A percentile compares a stretch with the other conserved stretches of the same genome.
These are phyloP conservation scores for Iphiclides podalirius DNA, from an alignment of 2,888 invertebrate genomes.

Conservation along the genomic window DNA sequence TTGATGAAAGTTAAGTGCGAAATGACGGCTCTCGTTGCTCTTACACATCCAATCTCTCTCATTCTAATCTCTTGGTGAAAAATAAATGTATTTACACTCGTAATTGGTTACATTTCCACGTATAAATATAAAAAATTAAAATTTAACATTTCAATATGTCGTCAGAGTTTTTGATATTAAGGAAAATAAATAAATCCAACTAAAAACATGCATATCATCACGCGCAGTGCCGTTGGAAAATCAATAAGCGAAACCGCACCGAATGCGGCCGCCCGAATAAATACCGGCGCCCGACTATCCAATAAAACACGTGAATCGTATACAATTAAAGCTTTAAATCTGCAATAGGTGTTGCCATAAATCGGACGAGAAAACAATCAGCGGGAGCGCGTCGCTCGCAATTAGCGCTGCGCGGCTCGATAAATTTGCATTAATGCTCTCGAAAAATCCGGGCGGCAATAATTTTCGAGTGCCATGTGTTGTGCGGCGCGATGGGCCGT, in stretches of 20 bases:
- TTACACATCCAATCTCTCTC: too few species aligned
- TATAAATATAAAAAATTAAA: too few species aligned
- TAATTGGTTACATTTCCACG: too few species aligned
- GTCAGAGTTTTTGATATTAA: background rate
- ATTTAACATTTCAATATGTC: background rate
- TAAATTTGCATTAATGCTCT: constrained; percentile 80
- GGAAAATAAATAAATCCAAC: constrained; percentile 32
- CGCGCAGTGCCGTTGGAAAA: constrained; percentile 56
- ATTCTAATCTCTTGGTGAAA: too few species aligned
- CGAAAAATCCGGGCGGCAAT: constrained; percentile 77
- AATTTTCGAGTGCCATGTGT: constrained; percentile 73
- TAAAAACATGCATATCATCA: constrained; percentile 45
- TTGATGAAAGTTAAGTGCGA: too few species aligned
- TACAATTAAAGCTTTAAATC: constrained; percentile 80
- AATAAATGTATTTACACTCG: too few species aligned
- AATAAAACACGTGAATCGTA: constrained; percentile 79
- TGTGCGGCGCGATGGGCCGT: constrained; percentile 46
- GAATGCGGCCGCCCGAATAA: constrained; percentile 65
- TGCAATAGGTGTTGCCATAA: constrained; percentile 81
- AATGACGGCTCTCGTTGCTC: too few species aligned
- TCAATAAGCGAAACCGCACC: constrained; percentile 73
- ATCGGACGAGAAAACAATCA: constrained; percentile 78
- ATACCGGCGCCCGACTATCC: constrained; percentile 71
- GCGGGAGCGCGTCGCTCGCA: constrained; percentile 74
- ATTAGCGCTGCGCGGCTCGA: constrained; percentile 77